Evolutionary conservation across 1,140 invertebrate genomes (phyloP).

Genomic region (Homalodisca vitripennis): DNA sequence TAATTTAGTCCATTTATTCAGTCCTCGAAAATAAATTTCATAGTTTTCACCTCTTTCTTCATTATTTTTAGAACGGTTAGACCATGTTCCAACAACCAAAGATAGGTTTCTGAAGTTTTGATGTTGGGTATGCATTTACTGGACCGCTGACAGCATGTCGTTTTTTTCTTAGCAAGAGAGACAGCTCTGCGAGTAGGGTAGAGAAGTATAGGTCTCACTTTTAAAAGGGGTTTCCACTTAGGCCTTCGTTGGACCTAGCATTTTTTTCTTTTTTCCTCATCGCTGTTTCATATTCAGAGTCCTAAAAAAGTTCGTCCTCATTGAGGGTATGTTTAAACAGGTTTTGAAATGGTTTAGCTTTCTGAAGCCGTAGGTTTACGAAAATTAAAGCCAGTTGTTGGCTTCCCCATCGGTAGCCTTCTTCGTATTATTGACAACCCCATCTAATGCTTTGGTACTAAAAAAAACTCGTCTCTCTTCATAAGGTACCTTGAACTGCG

Average conservation of each 20-base stretch:
- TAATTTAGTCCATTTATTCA: background rate
- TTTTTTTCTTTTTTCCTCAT: constrained; percentile 19
- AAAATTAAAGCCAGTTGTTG: constrained; percentile 32
- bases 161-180: constrained; percentile 35
- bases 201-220: constrained; percentile 14
- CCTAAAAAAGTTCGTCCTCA: constrained; percentile 27
- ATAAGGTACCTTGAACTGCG: constrained; percentile 33
- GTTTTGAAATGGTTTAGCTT: constrained; percentile 30
- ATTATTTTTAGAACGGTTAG: background rate
- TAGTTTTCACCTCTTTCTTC: too few species aligned
- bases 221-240: constrained; percentile 22
- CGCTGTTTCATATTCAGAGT: constrained; percentile 30
- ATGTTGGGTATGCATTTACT: constrained; percentile 34
- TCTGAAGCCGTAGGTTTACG: constrained; percentile 30
- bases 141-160: constrained; percentile 33
- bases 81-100: constrained; percentile 1
- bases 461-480: too few species aligned
- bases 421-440: constrained; percentile 27
- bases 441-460: constrained; percentile 23
- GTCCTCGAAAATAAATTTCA: background rate
- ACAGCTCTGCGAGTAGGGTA: constrained; percentile 32
- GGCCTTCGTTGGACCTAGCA: constrained; percentile 33
- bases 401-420: constrained; percentile 6
- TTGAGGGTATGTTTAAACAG: constrained; percentile 32
- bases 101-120: constrained; percentile 37